Evolutionary conservation across 2,113 vertebrate genomes (phyloP).

Genomic region (Scartelaos histophorus): DNA sequence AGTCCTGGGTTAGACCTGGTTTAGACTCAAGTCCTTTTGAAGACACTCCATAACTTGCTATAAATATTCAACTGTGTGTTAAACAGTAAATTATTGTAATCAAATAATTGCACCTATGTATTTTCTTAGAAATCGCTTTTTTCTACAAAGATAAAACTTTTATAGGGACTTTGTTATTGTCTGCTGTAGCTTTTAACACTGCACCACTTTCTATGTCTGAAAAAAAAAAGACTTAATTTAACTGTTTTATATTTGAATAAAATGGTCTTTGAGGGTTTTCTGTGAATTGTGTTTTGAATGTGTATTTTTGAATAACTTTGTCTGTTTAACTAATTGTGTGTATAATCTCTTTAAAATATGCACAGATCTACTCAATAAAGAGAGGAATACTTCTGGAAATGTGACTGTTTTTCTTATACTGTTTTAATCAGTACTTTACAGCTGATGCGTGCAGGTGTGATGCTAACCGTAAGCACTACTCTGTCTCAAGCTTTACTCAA

Average conservation of each 20-base stretch:
- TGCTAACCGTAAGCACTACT: too few species aligned
- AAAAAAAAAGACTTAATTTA: conserved; percentile 41
- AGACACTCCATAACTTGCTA: conserved; percentile 23
- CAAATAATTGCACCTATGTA: conserved; percentile 23
- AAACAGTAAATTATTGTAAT: conserved; percentile 61
- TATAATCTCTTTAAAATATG: conserved; percentile 66
- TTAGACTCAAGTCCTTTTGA: not conserved
- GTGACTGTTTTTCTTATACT: not conserved
- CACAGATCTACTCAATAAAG: conserved; percentile 68
- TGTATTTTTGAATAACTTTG: conserved; percentile 51
- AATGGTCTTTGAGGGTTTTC: conserved; percentile 22
- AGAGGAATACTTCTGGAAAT: conserved; percentile 6
- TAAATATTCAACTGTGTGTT: conserved; percentile 17
- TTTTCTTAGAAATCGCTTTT: conserved; percentile 9
- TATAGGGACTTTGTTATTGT: conserved; percentile 51
- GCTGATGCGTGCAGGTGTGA: too few species aligned
- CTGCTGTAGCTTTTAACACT: conserved; percentile 62
- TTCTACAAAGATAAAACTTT: conserved; percentile 26
- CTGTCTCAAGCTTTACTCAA: too few species aligned
- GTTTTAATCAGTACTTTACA: not conserved
- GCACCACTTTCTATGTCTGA: conserved; percentile 46
- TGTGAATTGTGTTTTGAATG: conserved; percentile 44
- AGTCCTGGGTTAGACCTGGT: not conserved
- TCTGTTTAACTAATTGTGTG: conserved; percentile 68
- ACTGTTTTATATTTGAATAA: conserved; percentile 38